Conservation (phyloP, 2,113 vertebrate species). For the Tetraodon nigroviridis region DNA sequence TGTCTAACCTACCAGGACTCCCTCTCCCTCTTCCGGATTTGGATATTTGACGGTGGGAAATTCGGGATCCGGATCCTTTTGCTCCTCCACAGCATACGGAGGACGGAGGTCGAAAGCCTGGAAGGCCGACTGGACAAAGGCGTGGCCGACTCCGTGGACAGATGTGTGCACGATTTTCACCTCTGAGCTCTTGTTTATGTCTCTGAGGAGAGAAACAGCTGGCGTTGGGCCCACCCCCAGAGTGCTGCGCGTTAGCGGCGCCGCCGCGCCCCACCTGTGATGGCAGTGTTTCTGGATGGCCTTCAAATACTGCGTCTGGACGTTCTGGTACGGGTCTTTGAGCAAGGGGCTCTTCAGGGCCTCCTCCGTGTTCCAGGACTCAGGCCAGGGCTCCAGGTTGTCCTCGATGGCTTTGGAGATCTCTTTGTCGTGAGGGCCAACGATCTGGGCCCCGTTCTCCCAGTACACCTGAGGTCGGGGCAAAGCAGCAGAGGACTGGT, state of each 20-base stretch:
- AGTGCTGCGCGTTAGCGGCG: background rate
- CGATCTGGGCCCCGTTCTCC: conserved; percentile 95
- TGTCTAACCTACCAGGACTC: conserved; percentile 83
- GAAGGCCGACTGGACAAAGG: conserved; percentile 90
- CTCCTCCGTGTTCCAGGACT: conserved; percentile 83
- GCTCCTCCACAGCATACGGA: conserved; percentile 87
- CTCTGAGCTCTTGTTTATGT: conserved; percentile 81
- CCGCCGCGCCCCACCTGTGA: conserved; percentile 77
- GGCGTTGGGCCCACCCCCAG: too few relatives aligned
- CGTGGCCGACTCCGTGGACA: conserved; percentile 91
- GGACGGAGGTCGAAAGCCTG: conserved; percentile 86
- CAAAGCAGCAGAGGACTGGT: background rate
- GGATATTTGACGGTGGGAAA: conserved; percentile 96
- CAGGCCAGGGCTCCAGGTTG: conserved; percentile 88
- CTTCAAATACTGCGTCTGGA: conserved; percentile 83
- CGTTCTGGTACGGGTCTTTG: conserved; percentile 78
- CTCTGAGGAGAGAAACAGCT: conserved; percentile 66
- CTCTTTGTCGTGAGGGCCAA: conserved; percentile 87
- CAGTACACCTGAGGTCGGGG: conserved; percentile 85
- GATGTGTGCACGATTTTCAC: conserved; percentile 95
- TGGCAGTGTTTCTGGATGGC: conserved; percentile 89
- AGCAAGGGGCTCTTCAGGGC: conserved; percentile 77
- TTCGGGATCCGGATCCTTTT: conserved; percentile 93
- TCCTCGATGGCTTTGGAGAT: conserved; percentile 87
- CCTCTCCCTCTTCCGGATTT: conserved; percentile 96